A percentile compares a stretch with the other conserved stretches of the same genome.
phyloP scores from a whole-genome alignment of 2,888 invertebrate species.

The Clanis bilineata region DNA sequence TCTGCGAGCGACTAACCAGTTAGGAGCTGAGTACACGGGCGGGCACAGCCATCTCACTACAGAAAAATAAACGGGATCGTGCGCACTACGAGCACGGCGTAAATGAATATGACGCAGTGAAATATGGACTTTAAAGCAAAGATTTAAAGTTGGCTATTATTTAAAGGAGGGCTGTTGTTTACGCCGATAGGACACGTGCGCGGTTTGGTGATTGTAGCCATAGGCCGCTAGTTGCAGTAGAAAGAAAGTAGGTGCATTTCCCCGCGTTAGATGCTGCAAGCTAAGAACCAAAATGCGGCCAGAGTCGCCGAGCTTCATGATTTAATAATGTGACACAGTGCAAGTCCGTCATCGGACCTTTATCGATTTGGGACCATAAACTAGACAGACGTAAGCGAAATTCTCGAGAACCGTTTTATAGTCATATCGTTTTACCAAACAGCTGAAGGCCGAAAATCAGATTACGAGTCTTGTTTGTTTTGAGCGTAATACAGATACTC shows the following conservation, averaged over 20 bases:
- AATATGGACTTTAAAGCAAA: conserved; percentile 38
- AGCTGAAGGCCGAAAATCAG: conserved; percentile 14
- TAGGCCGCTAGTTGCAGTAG: conserved; percentile 65
- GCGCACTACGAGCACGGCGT: conserved; percentile 52
- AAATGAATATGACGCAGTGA: conserved; percentile 35
- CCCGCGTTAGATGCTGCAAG: conserved; percentile 64
- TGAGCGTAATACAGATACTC: background rate
- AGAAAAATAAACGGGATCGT: conserved; percentile 64
- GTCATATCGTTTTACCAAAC: background rate
- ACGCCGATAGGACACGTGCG: conserved; percentile 36
- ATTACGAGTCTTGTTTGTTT: background rate
- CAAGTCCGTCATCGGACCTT: conserved; percentile 25
- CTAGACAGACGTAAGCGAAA: background rate
- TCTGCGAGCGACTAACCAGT: conserved; percentile 55
- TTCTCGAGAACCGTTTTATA: conserved; percentile 4
- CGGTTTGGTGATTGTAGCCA: conserved; percentile 42
- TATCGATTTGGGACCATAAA: conserved; percentile 24
- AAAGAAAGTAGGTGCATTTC: conserved; percentile 79
- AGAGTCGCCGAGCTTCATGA: conserved; percentile 50
- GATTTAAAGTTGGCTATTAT: conserved; percentile 31
- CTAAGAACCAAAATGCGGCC: conserved; percentile 60
- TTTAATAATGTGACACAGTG: conserved; percentile 44
- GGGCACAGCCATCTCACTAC: conserved; percentile 43
- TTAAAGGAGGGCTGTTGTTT: conserved; percentile 34
- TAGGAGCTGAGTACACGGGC: conserved; percentile 23